Percentiles rank a stretch among this genome's conserved stretches.
Evolutionary conservation across 2,113 vertebrate genomes (phyloP).

Genomic region (Anarrhichthys ocellatus): DNA sequence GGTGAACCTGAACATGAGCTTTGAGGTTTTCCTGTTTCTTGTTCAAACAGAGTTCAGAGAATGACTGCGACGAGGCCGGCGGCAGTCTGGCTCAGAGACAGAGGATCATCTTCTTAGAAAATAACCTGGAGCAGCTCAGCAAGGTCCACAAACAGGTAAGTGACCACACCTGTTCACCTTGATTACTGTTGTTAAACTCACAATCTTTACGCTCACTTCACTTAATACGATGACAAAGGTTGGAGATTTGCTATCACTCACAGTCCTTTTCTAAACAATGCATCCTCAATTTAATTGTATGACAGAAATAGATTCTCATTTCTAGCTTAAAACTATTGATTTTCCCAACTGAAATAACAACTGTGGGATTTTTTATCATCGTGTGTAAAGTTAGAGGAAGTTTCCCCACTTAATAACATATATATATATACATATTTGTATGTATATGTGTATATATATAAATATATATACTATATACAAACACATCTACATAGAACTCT

Average conservation of each 20-base stretch:
- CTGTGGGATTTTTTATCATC: background rate
- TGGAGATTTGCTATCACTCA: background rate
- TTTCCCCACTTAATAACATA: background rate
- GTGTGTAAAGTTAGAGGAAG: background rate
- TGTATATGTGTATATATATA: no score
- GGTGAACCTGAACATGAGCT: background rate
- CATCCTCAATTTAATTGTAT: background rate
- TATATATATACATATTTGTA: no score
- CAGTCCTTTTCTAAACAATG: background rate
- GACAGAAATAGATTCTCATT: background rate
- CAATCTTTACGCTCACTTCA: background rate
- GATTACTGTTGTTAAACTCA: background rate
- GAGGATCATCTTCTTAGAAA: slow-evolving; percentile 76
- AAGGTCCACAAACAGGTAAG: slow-evolving; percentile 81
- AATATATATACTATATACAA: no score
- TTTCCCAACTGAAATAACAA: no score
- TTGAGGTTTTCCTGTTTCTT: background rate
- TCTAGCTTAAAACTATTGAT: background rate
- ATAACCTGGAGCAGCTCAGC: slow-evolving; percentile 77
- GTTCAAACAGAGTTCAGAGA: slow-evolving; percentile 55
- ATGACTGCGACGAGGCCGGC: slow-evolving; percentile 64
- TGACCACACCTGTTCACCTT: background rate
- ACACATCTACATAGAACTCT: no score
- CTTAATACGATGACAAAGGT: background rate
- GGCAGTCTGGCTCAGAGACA: slow-evolving; percentile 77